Conservation (phyloP, 2,113 vertebrate species). For the Gadus macrocephalus region DNA sequence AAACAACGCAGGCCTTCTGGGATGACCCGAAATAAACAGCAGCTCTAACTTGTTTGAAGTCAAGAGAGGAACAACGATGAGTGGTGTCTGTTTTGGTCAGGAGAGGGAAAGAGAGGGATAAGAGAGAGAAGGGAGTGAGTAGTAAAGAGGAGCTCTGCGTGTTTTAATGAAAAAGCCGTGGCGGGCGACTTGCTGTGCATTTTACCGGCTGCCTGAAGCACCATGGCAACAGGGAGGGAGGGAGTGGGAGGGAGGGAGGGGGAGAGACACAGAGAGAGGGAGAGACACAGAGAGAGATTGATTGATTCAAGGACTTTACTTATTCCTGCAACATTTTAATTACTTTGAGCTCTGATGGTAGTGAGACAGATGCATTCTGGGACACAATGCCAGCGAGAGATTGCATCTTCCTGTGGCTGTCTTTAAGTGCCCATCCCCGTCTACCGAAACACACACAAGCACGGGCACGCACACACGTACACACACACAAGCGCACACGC, state of each 20-base stretch:
- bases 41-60: conserved; percentile 31
- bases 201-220: conserved; percentile 49
- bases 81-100: conserved; percentile 25
- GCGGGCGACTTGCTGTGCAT: conserved; percentile 38
- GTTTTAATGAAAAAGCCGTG: conserved; percentile 45
- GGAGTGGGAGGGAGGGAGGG: conserved; percentile 33
- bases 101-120: conserved; percentile 3
- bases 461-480: not conserved
- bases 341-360: conserved; percentile 41
- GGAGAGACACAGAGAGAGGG: too few relatives aligned
- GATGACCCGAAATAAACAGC: conserved; percentile 27
- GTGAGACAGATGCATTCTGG: conserved; percentile 48
- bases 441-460: not conserved
- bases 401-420: conserved; percentile 12
- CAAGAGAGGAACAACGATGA: conserved; percentile 21
- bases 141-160: conserved; percentile 40
- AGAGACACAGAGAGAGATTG: too few relatives aligned
- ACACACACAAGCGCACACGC: too few relatives aligned
- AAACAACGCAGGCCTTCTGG: conserved; percentile 29
- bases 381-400: conserved; percentile 24
- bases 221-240: conserved; percentile 67
- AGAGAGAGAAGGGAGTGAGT: conserved; percentile 18
- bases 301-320: conserved; percentile 50
- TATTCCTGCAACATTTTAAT: conserved; percentile 68
- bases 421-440: not conserved